Evolutionary conservation across 2,113 vertebrate species (phyloP).

Genomic region (Sarotherodon lohbergeri): DNA sequence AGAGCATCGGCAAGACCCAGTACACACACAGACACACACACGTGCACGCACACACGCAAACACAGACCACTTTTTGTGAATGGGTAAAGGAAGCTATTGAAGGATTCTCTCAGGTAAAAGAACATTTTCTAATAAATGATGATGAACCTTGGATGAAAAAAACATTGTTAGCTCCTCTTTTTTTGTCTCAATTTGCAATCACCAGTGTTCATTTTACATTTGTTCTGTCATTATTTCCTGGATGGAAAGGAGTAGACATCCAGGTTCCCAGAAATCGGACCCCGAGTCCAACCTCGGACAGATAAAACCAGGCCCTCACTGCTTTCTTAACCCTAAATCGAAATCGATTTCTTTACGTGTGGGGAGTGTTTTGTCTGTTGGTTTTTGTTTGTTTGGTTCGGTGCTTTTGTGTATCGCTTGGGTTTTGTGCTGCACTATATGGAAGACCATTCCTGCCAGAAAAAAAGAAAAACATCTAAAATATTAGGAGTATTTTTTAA

Average conservation of each 20-base stretch:
- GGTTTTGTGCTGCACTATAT: not conserved
- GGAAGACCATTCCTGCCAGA: not conserved
- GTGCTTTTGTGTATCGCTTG: not conserved
- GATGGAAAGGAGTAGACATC: not conserved
- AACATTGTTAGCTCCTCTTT: slow-evolving; percentile 68
- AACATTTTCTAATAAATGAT: slow-evolving; percentile 75
- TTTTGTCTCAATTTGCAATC: slow-evolving; percentile 47
- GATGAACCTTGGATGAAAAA: slow-evolving; percentile 69
- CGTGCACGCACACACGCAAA: slow-evolving; percentile 6
- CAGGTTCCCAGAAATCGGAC: not conserved
- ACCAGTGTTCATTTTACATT: slow-evolving; percentile 4
- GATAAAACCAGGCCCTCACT: not conserved
- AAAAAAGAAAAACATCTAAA: not conserved
- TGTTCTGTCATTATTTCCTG: not conserved
- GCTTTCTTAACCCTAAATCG: not conserved
- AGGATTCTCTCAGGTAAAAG: slow-evolving; percentile 80
- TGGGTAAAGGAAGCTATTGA: slow-evolving; percentile 74
- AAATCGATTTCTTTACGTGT: not conserved
- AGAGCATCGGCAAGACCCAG: slow-evolving; percentile 45
- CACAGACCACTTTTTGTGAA: slow-evolving; percentile 57
- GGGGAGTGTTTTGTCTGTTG: not conserved
- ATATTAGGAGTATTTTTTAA: not conserved
- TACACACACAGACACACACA: slow-evolving; percentile 1
- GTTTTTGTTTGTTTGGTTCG: not conserved
- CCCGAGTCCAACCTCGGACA: not conserved